A percentile compares a stretch with the other conserved stretches of the same genome.
phyloP scores from a whole-genome alignment of 1,140 invertebrate genomes.

The Scaptomyza montana region DNA sequence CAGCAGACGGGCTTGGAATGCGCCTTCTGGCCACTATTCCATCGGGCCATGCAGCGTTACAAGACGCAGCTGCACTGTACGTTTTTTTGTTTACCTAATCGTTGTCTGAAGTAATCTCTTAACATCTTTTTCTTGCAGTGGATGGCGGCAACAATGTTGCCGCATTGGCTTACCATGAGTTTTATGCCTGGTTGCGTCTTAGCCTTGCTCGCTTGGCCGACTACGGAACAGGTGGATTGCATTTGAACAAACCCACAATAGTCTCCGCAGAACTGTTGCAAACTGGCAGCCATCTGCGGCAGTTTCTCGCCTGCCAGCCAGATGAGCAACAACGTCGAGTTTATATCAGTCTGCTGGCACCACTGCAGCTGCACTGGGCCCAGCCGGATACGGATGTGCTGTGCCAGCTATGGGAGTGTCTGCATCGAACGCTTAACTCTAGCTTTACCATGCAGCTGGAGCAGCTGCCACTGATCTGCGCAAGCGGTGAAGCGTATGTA shows the following conservation, averaged over 20 bases:
- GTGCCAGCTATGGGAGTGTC: constrained; percentile 77
- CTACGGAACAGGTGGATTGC: constrained; percentile 12
- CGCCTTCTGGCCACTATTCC: constrained; percentile 68
- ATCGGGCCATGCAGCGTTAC: constrained; percentile 61
- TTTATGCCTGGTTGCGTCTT: constrained; percentile 64
- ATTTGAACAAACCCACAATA: not conserved
- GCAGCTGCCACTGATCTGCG: constrained; percentile 52
- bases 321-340: constrained; percentile 74
- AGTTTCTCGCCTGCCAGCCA: constrained; percentile 68
- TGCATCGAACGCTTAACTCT: constrained; percentile 77
- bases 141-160: not conserved
- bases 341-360: constrained; percentile 60
- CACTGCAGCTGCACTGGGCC: constrained; percentile 62
- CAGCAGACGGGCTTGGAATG: constrained; percentile 25
- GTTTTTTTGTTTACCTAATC: not conserved
- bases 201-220: constrained; percentile 42
- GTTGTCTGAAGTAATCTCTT: not conserved
- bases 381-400: constrained; percentile 61
- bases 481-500: constrained; percentile 66
- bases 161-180: constrained; percentile 48
- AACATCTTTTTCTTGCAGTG: constrained; percentile 1
- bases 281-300: constrained; percentile 37
- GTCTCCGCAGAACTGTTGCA: constrained; percentile 19
- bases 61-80: constrained; percentile 34
- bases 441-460: constrained; percentile 63